Evolutionary conservation across 2,888 invertebrate genomes (phyloP).

Genomic region (Orthosia gothica): DNA sequence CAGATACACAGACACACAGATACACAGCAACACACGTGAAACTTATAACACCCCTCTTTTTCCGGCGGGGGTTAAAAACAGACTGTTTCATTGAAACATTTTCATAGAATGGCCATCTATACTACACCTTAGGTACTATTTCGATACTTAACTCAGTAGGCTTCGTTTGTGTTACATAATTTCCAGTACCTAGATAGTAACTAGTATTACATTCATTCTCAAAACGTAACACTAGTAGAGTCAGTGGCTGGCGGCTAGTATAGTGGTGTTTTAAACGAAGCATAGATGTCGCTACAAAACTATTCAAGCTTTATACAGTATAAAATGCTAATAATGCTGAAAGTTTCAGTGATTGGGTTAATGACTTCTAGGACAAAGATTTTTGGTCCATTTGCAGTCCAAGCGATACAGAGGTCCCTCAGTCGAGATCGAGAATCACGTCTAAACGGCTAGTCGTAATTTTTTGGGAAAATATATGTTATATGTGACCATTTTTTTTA

Average conservation of each 20-base stretch:
- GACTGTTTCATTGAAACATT: neutral
- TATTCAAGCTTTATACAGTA: neutral
- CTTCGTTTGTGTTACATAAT: constrained; percentile 10
- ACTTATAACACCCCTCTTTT: too few species aligned
- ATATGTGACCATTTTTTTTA: too few species aligned
- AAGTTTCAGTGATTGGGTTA: neutral
- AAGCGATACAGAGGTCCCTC: too few species aligned
- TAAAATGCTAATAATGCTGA: neutral
- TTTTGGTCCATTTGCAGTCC: too few species aligned
- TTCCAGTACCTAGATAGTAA: neutral
- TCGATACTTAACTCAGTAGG: neutral
- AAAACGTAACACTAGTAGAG: neutral
- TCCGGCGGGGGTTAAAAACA: too few species aligned
- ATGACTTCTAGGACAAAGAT: neutral
- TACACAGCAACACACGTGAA: too few species aligned
- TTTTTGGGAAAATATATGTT: too few species aligned
- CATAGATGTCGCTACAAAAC: constrained; percentile 41
- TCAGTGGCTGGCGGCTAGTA: neutral
- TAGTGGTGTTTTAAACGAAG: neutral
- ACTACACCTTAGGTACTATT: constrained; percentile 11
- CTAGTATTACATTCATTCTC: neutral
- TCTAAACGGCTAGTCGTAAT: too few species aligned
- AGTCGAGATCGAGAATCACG: too few species aligned
- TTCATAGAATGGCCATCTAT: constrained; percentile 29
- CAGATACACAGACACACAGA: too few species aligned